These are phyloP conservation scores for Bibio marci DNA, from an alignment of 2,888 invertebrate species.

Conservation along the genomic window DNA sequence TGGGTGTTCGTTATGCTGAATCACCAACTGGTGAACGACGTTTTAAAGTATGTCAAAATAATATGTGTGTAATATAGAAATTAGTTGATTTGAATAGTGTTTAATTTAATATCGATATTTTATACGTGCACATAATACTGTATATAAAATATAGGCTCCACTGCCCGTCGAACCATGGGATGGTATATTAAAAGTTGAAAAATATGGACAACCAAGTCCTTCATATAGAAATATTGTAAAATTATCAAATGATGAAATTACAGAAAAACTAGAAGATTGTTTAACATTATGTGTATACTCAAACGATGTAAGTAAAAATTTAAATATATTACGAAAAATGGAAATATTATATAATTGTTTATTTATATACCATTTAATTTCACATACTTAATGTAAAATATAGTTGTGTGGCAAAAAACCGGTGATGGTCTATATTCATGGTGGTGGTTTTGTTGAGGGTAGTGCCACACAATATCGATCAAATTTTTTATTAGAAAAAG, in stretches of 20 bases:
- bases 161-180: not conserved
- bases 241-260: not conserved
- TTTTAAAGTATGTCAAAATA: constrained; percentile 16
- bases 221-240: not conserved
- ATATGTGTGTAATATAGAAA: not conserved
- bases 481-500: constrained; percentile 28
- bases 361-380: too few species aligned
- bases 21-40: constrained; percentile 18
- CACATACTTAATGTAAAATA: not conserved
- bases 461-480: constrained; percentile 24
- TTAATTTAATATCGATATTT: not conserved
- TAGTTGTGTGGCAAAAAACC: constrained; percentile 21
- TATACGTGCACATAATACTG: too few species aligned
- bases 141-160: not conserved
- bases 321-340: too few species aligned
- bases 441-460: constrained; percentile 28
- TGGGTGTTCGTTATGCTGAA: constrained; percentile 25
- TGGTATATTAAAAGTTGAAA: not conserved
- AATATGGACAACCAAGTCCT: not conserved
- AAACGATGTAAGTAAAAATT: constrained; percentile 9
- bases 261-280: constrained; percentile 20
- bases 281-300: constrained; percentile 25
- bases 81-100: not conserved
- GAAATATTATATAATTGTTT: too few species aligned
- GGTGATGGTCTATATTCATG: constrained; percentile 31